Evolutionary conservation across 2,113 vertebrate species (phyloP), one percentile per base, ranked within the genome.

Genomic region (Festucalex cinctus): DNA sequence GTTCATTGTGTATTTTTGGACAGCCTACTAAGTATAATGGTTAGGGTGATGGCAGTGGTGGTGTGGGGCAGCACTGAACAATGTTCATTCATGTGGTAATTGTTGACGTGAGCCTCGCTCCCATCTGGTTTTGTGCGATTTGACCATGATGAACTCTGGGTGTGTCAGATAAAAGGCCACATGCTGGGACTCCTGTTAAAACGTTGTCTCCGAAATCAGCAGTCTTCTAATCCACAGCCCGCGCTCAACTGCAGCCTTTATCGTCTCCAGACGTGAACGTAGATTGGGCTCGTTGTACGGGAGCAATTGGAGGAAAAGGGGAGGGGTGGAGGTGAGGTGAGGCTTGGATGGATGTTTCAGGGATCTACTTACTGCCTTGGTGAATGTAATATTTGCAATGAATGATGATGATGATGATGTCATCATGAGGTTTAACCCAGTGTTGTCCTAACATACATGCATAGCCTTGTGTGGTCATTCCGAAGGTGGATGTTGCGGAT

Each of bases 81-180:
- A 75, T 79, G 78, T 84, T 89, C 83, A 92, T 92, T 91, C 89
- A 92, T 91, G 87, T 91, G 89, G 74, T 92, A 91, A 92, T 91
- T 87, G 87, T 84, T 81, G 73, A 65, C 74, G 69, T 86, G 83
- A 89, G 88, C 85, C 82, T 62, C 36, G 35, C 75, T 86, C 86
- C 85, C 82, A 83, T 90, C 82, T 87, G 86, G 79, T 85, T 90
- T 87, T 89, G 86, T 89, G 79, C 16, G 83, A 88, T 90, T 88
- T 90, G 85, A 90, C 90, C 87, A 79, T 67, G 75, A 88, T 90
- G 88, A 93, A 92, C 88, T 80, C 78, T 78, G 83, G 83, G 36
- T 69, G 73, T 66, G 75, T 85, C 70, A 85, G 88, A 91, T 91
- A 91, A 91, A 91, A 79, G 85, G 63, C 83, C 87, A 79, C 91